Percentiles rank a stretch among this genome's conserved stretches.
Conservation (phyloP, 2,888 invertebrate genomes). For the Biston stratarius region DNA sequence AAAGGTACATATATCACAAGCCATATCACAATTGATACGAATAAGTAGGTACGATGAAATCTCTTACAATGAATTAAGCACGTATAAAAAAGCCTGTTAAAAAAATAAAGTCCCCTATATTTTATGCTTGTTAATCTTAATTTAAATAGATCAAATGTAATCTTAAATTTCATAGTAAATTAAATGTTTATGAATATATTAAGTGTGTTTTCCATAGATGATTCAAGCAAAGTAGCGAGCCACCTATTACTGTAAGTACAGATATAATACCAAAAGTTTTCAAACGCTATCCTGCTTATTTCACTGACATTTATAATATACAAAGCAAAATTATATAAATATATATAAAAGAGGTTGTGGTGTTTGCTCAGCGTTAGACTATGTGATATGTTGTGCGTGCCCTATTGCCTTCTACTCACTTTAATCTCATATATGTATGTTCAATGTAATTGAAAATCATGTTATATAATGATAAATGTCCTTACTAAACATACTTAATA, state of each 20-base stretch:
- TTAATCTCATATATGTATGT: slow-evolving; percentile 9
- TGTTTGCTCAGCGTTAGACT: slow-evolving; percentile 68
- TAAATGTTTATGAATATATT: background rate
- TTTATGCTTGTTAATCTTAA: slow-evolving; percentile 2
- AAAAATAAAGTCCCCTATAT: background rate
- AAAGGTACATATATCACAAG: background rate
- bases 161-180: background rate
- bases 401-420: slow-evolving; percentile 37
- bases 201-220: background rate
- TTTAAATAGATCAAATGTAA: background rate
- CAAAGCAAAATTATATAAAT: too few species aligned
- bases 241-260: background rate
- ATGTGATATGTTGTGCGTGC: slow-evolving; percentile 53
- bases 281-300: too few species aligned
- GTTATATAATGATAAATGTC: slow-evolving; percentile 4
- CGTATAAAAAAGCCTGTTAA: too few species aligned
- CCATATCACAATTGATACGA: slow-evolving; percentile 15
- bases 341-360: slow-evolving; percentile 60
- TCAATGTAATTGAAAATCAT: slow-evolving; percentile 53
- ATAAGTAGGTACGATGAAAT: background rate
- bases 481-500: background rate
- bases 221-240: background rate
- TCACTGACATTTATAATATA: too few species aligned
- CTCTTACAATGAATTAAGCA: too few species aligned
- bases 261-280: too few species aligned